Base-by-base conservation (phyloP, 2,888 invertebrate genomes). In the Gymnocheta viridis region DNA sequence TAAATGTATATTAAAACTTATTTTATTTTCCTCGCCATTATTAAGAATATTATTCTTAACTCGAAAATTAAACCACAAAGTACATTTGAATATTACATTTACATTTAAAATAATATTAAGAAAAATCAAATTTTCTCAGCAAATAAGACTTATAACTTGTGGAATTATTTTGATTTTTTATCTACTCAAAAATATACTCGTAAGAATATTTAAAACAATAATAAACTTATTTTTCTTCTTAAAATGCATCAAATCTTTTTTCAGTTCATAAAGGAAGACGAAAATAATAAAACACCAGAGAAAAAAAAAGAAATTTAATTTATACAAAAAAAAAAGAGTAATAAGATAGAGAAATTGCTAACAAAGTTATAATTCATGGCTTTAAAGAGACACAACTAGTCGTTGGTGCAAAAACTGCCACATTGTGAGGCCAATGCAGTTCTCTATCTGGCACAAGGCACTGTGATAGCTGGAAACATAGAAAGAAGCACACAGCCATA, bases 301-400 rank as follows among this genome's bases (percentile, higher is more conserved):
- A 73, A 58, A 51, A 73, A 49, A 73, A 58, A 51, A 73, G 41
- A 73, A 51, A 67, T 74, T 74, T 74, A 81, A 81, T 81, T 81
- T 81, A 74, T 69, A 69, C 67, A n/a, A 58, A 22, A 41, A 14
- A 38, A 62, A 19, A 56, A 14, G 17, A 73, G 41, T 32, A 80
- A 70, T 32, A 51, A 69, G 47, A 66, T 66, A 66, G 47, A 67
- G 60, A 49, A 73, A 60, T 67, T 83, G 66, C 77, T 81, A 77
- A 77, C 80, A 84, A 81, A 84, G 83, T 84, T 84, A 84, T 84
- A 84, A 84, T 84, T 84, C 83, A 80, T 77, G 66, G 76, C 76
- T 72, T 76, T 74, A 79, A 81, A 77, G 77, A 35, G 77, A 80
- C 80, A 79, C 60, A 38, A 78, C 44, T 35, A 73, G 66, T 7